Evolutionary conservation across 2,888 invertebrate genomes (phyloP).

Genomic region (Oscheius sp.): DNA sequence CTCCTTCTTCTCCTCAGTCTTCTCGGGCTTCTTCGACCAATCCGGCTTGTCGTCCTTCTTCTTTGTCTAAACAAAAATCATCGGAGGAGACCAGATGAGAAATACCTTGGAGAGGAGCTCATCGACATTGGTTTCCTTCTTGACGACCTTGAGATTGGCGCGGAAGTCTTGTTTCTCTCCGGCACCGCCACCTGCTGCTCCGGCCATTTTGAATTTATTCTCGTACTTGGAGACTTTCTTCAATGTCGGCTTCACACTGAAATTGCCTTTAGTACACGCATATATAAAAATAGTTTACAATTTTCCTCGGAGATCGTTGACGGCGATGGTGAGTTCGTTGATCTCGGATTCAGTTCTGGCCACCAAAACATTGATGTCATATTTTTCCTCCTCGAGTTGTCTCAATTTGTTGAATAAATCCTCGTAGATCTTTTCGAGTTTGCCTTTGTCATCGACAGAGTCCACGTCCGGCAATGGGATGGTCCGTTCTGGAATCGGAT

Average conservation of each 20-base stretch:
- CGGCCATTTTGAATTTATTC: conserved; percentile 80
- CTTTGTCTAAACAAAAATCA: conserved; percentile 31
- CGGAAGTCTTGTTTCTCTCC: conserved; percentile 89
- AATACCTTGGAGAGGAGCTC: conserved; percentile 54
- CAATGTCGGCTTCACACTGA: conserved; percentile 75
- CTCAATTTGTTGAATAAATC: conserved; percentile 79
- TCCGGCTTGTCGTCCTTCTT: conserved; percentile 71
- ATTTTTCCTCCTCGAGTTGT: conserved; percentile 79
- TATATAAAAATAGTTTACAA: conserved; percentile 78
- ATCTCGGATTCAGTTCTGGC: conserved; percentile 82
- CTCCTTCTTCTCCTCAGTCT: conserved; percentile 41
- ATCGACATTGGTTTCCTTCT: conserved; percentile 86
- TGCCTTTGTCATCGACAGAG: conserved; percentile 83
- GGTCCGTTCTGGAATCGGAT: conserved; percentile 87
- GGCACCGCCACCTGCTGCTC: conserved; percentile 43
- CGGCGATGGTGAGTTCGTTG: conserved; percentile 97
- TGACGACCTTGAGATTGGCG: conserved; percentile 97
- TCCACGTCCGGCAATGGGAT: conserved; percentile 89
- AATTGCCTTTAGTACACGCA: conserved; percentile 9
- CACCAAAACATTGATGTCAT: conserved; percentile 93
- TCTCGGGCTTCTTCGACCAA: conserved; percentile 67
- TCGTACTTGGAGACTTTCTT: conserved; percentile 99
- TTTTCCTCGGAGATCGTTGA: conserved; percentile 99
- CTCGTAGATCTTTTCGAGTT: conserved; percentile 65
- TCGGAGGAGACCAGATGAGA: not conserved